Percentiles rank a stretch among this genome's conserved stretches.
These are phyloP conservation scores for Temnopleurus reevesii DNA, from an alignment of 53 echinoderm and acorn worm genomes.

Conservation along the genomic window DNA sequence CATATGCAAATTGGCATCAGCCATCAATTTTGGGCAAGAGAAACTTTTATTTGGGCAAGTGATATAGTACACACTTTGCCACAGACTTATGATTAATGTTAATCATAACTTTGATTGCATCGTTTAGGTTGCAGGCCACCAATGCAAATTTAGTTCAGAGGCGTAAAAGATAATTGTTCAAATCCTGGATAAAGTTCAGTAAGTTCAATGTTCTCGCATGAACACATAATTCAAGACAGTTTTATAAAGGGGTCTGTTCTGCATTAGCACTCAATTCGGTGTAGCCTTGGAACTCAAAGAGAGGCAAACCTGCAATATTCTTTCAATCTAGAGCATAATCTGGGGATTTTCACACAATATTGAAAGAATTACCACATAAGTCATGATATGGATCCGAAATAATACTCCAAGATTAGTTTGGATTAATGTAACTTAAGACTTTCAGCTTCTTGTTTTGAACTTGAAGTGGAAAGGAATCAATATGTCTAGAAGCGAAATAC, in stretches of 20 bases:
- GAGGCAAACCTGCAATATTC: background rate
- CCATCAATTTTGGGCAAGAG: too few relatives aligned
- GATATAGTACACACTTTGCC: too few relatives aligned
- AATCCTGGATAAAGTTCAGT: background rate
- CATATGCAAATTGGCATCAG: too few relatives aligned
- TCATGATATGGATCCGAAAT: background rate
- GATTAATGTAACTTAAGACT: background rate
- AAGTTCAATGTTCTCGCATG: background rate
- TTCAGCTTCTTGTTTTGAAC: background rate
- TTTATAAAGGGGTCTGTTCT: background rate
- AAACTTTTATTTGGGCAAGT: too few relatives aligned
- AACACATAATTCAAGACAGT: background rate
- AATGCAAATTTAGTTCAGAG: too few relatives aligned
- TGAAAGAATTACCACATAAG: background rate
- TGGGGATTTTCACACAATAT: conserved; percentile 4
- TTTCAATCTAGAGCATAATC: background rate
- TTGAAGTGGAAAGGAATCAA: background rate
- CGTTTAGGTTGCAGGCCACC: too few relatives aligned
- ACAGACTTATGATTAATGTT: too few relatives aligned
- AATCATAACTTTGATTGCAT: too few relatives aligned
- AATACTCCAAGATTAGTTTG: background rate
- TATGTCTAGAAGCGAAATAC: background rate
- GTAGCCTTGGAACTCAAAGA: background rate
- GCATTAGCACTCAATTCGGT: background rate
- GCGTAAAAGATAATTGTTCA: too few relatives aligned